phyloP scores from a whole-genome alignment of 2,797 vertebrate genomes.

The Macrochelys suwanniensis region DNA sequence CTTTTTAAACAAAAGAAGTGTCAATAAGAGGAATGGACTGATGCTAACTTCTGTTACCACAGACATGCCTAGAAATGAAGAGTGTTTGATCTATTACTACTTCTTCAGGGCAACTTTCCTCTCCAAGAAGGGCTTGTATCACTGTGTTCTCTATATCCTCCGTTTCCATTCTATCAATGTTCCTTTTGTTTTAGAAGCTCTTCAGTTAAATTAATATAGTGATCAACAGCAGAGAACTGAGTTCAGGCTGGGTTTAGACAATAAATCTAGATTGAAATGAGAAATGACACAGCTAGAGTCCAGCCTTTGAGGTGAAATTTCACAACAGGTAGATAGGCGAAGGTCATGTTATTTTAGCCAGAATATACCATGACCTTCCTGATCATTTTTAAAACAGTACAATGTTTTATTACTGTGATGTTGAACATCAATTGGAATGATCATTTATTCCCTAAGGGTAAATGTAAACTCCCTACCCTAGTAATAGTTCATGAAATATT shows the following conservation, averaged over 20 bases:
- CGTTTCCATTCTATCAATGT: conserved; percentile 58
- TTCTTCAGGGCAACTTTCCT: conserved; percentile 67
- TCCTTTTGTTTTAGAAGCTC: conserved; percentile 66
- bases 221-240: conserved; percentile 63
- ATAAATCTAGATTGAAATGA: conserved; percentile 54
- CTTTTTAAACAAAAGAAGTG: conserved; percentile 65
- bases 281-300: conserved; percentile 30
- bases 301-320: conserved; percentile 50
- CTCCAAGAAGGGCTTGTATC: conserved; percentile 41
- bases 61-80: conserved; percentile 57
- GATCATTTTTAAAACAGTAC: not conserved
- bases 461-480: not conserved
- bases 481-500: not conserved
- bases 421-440: not conserved
- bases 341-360: conserved; percentile 29
- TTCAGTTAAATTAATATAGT: conserved; percentile 73
- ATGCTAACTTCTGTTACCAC: conserved; percentile 60
- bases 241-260: conserved; percentile 15
- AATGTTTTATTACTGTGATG: not conserved
- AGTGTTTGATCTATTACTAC: conserved; percentile 54
- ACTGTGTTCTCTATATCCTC: conserved; percentile 15
- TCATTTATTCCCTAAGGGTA: not conserved
- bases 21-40: conserved; percentile 65
- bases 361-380: not conserved
- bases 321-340: conserved; percentile 33